phyloP scores from a whole-genome alignment of 2,797 vertebrate species.

The Pteronotus mesoamericanus region DNA sequence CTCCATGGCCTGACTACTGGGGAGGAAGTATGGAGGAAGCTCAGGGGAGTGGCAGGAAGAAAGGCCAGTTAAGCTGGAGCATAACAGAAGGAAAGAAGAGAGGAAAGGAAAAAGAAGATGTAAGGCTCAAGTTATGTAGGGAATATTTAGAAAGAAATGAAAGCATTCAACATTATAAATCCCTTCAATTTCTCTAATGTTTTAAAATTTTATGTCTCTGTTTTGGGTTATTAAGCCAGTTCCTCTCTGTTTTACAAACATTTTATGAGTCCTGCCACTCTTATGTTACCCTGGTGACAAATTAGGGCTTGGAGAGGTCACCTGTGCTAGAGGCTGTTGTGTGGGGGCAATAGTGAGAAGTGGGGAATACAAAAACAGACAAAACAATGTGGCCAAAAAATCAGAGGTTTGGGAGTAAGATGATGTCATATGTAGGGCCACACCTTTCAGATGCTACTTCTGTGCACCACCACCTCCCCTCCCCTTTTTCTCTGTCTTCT shows the following conservation, averaged over 20 bases:
- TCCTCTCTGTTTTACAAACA: neutral
- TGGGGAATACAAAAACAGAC: neutral
- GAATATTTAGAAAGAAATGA: neutral
- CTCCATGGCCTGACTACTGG: neutral
- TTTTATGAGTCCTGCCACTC: neutral
- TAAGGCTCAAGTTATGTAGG: neutral
- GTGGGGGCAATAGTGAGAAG: neutral
- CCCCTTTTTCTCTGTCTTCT: neutral
- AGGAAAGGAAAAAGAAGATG: neutral
- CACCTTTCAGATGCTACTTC: neutral
- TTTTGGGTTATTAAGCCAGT: neutral
- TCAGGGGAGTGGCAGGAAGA: neutral
- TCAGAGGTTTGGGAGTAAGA: neutral
- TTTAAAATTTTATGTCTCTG: neutral
- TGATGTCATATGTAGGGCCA: neutral
- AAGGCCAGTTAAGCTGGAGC: neutral
- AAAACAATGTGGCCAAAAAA: neutral
- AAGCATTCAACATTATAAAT: neutral
- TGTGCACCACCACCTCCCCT: neutral
- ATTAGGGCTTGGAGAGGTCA: neutral
- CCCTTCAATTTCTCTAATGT: neutral
- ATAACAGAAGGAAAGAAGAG: neutral
- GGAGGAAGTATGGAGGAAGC: neutral
- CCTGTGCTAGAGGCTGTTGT: neutral
- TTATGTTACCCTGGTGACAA: neutral